Conservation (phyloP, 2,113 vertebrate species). For the Spea multiplicata region DNA sequence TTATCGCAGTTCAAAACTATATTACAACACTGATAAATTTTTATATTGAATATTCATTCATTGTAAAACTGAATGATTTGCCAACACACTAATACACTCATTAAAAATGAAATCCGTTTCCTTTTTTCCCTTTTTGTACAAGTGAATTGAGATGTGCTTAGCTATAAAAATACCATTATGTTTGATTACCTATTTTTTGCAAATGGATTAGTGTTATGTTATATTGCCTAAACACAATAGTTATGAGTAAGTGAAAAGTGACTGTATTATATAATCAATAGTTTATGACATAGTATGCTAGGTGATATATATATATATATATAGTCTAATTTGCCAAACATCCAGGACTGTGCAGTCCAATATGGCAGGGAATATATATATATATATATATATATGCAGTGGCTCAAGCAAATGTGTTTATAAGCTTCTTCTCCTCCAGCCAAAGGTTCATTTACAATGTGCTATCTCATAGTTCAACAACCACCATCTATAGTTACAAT, state of each 20-base stretch:
- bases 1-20: conserved; percentile 26
- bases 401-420: no score
- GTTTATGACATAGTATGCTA: conserved; percentile 15
- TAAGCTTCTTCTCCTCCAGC: no score
- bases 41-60: conserved; percentile 14
- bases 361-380: no score
- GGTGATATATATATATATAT: conserved; percentile 21
- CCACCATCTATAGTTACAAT: no score
- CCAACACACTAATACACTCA: conserved; percentile 14
- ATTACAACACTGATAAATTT: conserved; percentile 26
- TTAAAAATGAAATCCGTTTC: conserved; percentile 19
- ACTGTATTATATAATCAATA: conserved; percentile 44
- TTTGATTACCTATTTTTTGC: conserved; percentile 38
- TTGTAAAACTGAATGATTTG: conserved; percentile 35
- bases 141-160: conserved; percentile 17
- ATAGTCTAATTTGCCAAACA: no score
- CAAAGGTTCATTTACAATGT: no score
- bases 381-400: no score
- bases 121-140: conserved; percentile 21
- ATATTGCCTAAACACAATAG: conserved; percentile 37
- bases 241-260: conserved; percentile 44
- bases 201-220: conserved; percentile 43
- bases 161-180: conserved; percentile 43
- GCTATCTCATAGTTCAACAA: no score
- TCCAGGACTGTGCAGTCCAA: no score